phyloP scores from a whole-genome alignment of 2,888 invertebrate genomes.

The Spodoptera exigua region DNA sequence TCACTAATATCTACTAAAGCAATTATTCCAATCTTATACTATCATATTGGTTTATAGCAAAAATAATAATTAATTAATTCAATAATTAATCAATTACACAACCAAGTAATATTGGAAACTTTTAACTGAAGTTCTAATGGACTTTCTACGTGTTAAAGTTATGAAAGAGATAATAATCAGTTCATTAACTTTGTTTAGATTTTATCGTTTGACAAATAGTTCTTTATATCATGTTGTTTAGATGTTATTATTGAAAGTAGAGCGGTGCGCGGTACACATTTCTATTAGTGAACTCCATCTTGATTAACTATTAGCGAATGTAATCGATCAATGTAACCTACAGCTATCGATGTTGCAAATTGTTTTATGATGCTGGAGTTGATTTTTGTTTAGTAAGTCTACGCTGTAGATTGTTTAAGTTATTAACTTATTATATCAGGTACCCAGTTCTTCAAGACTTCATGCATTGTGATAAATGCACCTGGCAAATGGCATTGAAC shows the following conservation, averaged over 20 bases:
- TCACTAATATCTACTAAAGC: no score
- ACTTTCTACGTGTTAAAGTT: slow-evolving; percentile 29
- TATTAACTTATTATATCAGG: no score
- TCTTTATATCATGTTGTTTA: slow-evolving; percentile 33
- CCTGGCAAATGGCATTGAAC: no score
- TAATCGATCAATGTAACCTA: slow-evolving; percentile 17
- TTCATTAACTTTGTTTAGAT: slow-evolving; percentile 75
- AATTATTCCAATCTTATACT: no score
- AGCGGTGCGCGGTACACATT: slow-evolving; percentile 21
- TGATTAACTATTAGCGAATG: slow-evolving; percentile 11
- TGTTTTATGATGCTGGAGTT: neutral
- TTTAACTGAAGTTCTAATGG: neutral
- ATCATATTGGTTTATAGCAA: no score
- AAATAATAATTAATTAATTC: no score
- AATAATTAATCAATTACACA: no score
- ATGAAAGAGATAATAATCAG: slow-evolving; percentile 68
- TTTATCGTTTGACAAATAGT: slow-evolving; percentile 61
- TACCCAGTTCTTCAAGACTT: no score
- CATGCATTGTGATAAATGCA: no score
- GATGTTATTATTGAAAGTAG: slow-evolving; percentile 25
- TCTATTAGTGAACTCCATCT: slow-evolving; percentile 20
- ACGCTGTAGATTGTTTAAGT: no score
- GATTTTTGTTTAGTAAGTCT: no score
- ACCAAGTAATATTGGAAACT: no score
- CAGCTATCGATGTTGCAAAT: slow-evolving; percentile 17